phyloP scores from a whole-genome alignment of 2,113 vertebrate species.

The Istiophorus platypterus region DNA sequence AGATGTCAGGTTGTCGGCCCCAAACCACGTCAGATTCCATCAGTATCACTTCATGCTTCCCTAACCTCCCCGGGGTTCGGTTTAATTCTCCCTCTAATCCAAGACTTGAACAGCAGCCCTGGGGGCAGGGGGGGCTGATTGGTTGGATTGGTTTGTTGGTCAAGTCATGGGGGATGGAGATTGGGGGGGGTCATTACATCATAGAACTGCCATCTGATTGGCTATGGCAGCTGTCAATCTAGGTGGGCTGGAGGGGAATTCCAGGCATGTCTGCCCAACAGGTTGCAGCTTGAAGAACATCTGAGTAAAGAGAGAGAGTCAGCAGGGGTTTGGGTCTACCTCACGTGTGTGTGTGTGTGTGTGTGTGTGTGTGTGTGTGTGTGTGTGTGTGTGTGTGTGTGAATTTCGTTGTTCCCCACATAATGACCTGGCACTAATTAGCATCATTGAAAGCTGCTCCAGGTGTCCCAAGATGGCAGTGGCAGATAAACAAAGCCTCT shows the following conservation, averaged over 20 bases:
- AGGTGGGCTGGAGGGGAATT: slow-evolving; percentile 68
- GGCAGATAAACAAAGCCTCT: not conserved
- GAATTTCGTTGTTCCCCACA: not conserved
- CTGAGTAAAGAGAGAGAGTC: slow-evolving; percentile 19
- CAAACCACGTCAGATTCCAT: slow-evolving; percentile 29
- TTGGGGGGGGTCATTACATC: slow-evolving; percentile 30
- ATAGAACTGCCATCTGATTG: slow-evolving; percentile 56
- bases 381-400: no score
- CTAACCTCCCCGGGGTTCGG: not conserved
- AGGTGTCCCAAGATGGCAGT: not conserved
- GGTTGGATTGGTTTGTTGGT: slow-evolving; percentile 16
- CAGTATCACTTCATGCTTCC: slow-evolving; percentile 36
- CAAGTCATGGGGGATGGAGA: not conserved
- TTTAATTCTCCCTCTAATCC: slow-evolving; percentile 43
- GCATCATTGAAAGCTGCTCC: slow-evolving; percentile 4
- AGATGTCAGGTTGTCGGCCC: slow-evolving; percentile 1
- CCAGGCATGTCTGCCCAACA: slow-evolving; percentile 61
- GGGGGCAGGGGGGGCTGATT: slow-evolving; percentile 22
- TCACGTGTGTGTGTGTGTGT: slow-evolving; percentile 21
- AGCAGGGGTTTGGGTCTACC: slow-evolving; percentile 17
- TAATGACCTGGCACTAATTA: slow-evolving; percentile 13
- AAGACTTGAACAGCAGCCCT: slow-evolving; percentile 3
- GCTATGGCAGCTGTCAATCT: slow-evolving; percentile 61
- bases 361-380: not conserved
- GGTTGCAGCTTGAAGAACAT: slow-evolving; percentile 56